Evolutionary conservation across 2,113 vertebrate species (phyloP), one percentile per base, ranked within the genome.

Genomic region (Silurus meridionalis): DNA sequence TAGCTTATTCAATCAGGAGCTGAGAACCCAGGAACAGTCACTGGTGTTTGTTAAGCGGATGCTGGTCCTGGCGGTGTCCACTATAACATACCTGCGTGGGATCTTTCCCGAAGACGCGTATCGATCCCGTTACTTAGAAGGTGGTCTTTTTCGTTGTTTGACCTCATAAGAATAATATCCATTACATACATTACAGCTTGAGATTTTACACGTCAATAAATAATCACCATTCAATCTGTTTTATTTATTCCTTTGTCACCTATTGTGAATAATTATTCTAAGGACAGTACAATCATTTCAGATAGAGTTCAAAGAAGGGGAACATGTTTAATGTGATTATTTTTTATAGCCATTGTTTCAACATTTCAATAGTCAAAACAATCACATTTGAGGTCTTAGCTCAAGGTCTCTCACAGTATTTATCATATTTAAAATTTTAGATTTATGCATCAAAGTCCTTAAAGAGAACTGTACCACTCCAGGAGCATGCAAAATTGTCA

Each of bases 91-190:
- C 77, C 96, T 99, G 87, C 95, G 98, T 90, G 98, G 98, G 11
- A 96, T 99, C 88, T 99, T 99, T 69, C 98, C 98, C 7, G 98
- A 99, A 87, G 94, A 94, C 57, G 97, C 98, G 80, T 99, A 99
- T 89, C 95, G 95, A 85, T 97, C 97, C 57, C 96, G 97, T 95
- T 98, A 98, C 60, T 90, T 99, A 90, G 97, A 98, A 94, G 98
- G 98, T 99, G 93, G 91, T 89, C 84, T 78, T 89, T 90, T 85
- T 23, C 48, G 6, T 52, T 75, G 11, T 8, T 28, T 28, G 58
- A 79, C 3, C n/a, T 55, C 2, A 11, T 53, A 8, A n/a, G 23
- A 19, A 23, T 2, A 23, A 1, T 1, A 71, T 37, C 67, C 13
- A 10, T 8, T 17, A 19, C 11, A 6, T 4, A 28, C 5, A n/a